Conservation (phyloP, 92 coral and sea anemone species). For the Zoanthus sociatus region DNA sequence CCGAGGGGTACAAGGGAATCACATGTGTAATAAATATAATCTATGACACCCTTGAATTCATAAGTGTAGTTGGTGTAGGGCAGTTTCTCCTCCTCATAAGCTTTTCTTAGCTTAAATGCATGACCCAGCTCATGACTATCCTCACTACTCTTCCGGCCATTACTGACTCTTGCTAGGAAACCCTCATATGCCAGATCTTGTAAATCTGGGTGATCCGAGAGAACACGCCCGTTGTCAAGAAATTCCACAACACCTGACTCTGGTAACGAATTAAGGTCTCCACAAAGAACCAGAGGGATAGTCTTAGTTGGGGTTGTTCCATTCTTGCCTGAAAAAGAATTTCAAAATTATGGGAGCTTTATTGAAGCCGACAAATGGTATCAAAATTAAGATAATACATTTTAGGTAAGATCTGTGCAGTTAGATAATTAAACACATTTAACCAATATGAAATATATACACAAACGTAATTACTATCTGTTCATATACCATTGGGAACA, state of each 20-base stretch:
- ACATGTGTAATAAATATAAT: slow-evolving; percentile 89
- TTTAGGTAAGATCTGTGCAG: no score
- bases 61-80: slow-evolving; percentile 90
- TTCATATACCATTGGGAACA: no score
- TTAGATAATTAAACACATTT: no score
- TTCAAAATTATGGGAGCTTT: background rate
- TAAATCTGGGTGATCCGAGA: slow-evolving; percentile 93
- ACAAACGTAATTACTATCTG: no score
- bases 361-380: no score
- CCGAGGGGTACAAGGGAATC: slow-evolving; percentile 88
- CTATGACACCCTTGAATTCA: slow-evolving; percentile 95
- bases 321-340: slow-evolving; percentile 81
- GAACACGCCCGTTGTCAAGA: slow-evolving; percentile 94
- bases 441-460: no score
- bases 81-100: slow-evolving; percentile 89
- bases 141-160: slow-evolving; percentile 85
- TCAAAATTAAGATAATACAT: no score
- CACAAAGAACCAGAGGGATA: slow-evolving; percentile 94
- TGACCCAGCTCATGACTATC: slow-evolving; percentile 89
- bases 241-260: slow-evolving; percentile 96
- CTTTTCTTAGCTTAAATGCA: slow-evolving; percentile 84
- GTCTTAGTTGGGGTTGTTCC: slow-evolving; percentile 91
- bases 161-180: slow-evolving; percentile 89
- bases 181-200: slow-evolving; percentile 96
- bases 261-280: slow-evolving; percentile 98